phyloP scores from a whole-genome alignment of 2,888 invertebrate genomes.

The Acrobasis repandana region DNA sequence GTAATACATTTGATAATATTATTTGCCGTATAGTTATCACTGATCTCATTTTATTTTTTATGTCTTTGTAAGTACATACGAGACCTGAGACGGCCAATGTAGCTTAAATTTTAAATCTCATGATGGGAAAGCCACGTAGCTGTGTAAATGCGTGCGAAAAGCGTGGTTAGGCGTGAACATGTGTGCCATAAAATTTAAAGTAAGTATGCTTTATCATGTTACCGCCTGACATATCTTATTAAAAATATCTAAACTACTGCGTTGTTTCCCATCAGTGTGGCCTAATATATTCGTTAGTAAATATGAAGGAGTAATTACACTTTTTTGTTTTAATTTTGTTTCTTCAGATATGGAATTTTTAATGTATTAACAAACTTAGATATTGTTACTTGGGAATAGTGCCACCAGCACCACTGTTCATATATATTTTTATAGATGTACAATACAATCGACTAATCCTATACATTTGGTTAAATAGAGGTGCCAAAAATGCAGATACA shows the following conservation, averaged over 20 bases:
- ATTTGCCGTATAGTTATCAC: slow-evolving; percentile 21
- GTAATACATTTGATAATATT: slow-evolving; percentile 24
- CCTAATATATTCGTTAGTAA: not conserved
- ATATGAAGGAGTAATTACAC: not conserved
- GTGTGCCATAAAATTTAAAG: slow-evolving; percentile 2
- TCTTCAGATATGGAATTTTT: not conserved
- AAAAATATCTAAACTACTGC: not conserved
- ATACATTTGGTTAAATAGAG: no score
- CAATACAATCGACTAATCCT: not conserved
- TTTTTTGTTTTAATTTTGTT: not conserved
- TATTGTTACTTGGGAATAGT: not conserved
- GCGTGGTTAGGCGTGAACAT: slow-evolving; percentile 1
- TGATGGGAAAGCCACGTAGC: not conserved
- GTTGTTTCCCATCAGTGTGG: slow-evolving; percentile 2
- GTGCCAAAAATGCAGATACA: no score
- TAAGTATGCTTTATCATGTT: not conserved
- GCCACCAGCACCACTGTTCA: slow-evolving; percentile 7
- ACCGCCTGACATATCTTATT: not conserved
- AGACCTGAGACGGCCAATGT: not conserved
- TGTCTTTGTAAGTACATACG: not conserved
- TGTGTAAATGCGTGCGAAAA: not conserved
- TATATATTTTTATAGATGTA: slow-evolving; percentile 1
- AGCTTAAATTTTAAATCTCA: not conserved
- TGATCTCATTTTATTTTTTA: slow-evolving; percentile 19
- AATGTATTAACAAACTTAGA: no score